phyloP scores from a whole-genome alignment of 2,888 invertebrate genomes.

The Drosophila tanythrix region DNA sequence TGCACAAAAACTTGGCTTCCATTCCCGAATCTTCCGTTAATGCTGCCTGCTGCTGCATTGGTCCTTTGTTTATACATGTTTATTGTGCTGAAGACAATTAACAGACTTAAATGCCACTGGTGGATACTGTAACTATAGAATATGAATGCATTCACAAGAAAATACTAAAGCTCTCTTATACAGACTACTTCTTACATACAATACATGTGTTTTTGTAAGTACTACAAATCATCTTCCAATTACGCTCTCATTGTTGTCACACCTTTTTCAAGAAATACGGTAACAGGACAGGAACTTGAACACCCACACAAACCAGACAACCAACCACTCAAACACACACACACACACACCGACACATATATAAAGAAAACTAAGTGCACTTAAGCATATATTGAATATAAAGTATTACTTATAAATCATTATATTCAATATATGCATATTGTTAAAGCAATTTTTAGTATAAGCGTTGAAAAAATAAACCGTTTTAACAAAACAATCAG shows the following conservation, averaged over 20 bases:
- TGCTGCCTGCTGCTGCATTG: constrained; percentile 41
- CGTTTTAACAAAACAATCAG: constrained; percentile 64
- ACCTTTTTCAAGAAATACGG: constrained; percentile 50
- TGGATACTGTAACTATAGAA: constrained; percentile 62
- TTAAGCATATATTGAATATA: constrained; percentile 59
- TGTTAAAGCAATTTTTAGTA: constrained; percentile 74
- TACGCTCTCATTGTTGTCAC: constrained; percentile 43
- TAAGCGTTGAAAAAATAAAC: constrained; percentile 81
- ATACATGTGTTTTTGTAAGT: constrained; percentile 7
- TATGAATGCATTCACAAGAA: constrained; percentile 26
- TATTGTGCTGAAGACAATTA: constrained; percentile 28
- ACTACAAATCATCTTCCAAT: constrained; percentile 57
- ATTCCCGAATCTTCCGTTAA: constrained; percentile 66
- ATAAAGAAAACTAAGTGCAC: constrained; percentile 69
- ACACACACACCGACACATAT: constrained; percentile 23
- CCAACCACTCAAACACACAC: not conserved
- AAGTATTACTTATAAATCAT: constrained; percentile 47
- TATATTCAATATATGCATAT: constrained; percentile 66
- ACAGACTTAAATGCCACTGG: constrained; percentile 75
- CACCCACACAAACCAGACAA: constrained; percentile 21
- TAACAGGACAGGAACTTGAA: constrained; percentile 46
- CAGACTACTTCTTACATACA: constrained; percentile 23
- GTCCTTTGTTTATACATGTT: constrained; percentile 30
- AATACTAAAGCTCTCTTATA: constrained; percentile 25
- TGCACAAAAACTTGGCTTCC: constrained; percentile 59